Percentiles rank a stretch among this genome's conserved stretches.
Evolutionary conservation across 1,140 invertebrate species (phyloP).

Genomic region (Ooceraea biroi): DNA sequence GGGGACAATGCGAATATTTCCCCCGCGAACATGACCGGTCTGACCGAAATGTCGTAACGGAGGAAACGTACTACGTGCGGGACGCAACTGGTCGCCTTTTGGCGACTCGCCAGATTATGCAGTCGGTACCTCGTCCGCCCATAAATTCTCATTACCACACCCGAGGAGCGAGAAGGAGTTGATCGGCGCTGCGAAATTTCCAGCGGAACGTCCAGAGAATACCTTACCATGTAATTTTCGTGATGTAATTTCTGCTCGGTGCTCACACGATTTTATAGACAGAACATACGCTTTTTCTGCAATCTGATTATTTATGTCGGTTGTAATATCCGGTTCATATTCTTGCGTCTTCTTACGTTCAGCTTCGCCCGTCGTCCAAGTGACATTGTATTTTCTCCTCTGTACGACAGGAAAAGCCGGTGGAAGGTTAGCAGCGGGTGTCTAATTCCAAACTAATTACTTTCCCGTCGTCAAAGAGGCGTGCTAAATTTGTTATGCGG

Average conservation of each 20-base stretch:
- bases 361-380: neutral
- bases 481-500: conserved; percentile 79
- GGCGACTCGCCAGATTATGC: conserved; percentile 82
- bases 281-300: no score
- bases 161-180: conserved; percentile 45
- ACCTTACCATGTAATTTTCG: neutral
- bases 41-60: conserved; percentile 70
- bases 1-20: neutral
- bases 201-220: neutral
- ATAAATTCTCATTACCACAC: conserved; percentile 75
- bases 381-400: conserved; percentile 19
- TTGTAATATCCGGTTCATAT: neutral
- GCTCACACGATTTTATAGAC: neutral
- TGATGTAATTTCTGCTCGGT: neutral
- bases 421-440: conserved; percentile 68
- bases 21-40: conserved; percentile 10
- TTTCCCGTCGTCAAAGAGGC: conserved; percentile 79
- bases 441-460: conserved; percentile 82
- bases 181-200: conserved; percentile 17
- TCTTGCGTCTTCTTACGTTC: conserved; percentile 1
- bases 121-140: conserved; percentile 68
- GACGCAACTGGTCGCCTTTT: conserved; percentile 84
- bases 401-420: conserved; percentile 65
- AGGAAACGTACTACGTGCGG: conserved; percentile 77
- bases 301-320: no score